Conservation (phyloP, 2,888 invertebrate species). For the Acronicta leporina region DNA sequence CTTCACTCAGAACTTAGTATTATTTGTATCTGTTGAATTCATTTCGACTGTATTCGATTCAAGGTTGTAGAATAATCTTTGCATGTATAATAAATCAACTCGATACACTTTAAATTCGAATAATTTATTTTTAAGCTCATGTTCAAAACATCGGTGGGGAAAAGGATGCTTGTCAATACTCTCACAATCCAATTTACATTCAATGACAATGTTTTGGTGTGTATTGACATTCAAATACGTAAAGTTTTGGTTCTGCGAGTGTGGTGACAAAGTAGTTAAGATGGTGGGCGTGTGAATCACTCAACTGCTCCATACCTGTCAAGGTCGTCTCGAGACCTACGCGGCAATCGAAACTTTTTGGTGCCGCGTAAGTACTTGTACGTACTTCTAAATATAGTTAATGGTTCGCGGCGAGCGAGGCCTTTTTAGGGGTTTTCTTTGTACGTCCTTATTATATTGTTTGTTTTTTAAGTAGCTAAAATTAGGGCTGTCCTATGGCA, state of each 20-base stretch:
- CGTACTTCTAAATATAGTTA: slow-evolving; percentile 62
- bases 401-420: slow-evolving; percentile 56
- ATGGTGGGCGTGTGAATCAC: slow-evolving; percentile 62
- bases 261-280: slow-evolving; percentile 57
- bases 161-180: slow-evolving; percentile 12
- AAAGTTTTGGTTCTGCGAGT: slow-evolving; percentile 35
- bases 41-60: slow-evolving; percentile 23
- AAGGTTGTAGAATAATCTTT: slow-evolving; percentile 29
- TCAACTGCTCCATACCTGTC: slow-evolving; percentile 35
- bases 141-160: slow-evolving; percentile 7
- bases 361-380: slow-evolving; percentile 44
- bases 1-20: slow-evolving; percentile 34
- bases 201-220: slow-evolving; percentile 37
- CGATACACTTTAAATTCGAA: slow-evolving; percentile 2
- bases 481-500: background rate
- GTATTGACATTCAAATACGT: slow-evolving; percentile 35
- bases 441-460: slow-evolving; percentile 31
- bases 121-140: slow-evolving; percentile 30
- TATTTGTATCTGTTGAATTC: slow-evolving; percentile 35
- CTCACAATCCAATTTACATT: slow-evolving; percentile 34
- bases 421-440: slow-evolving; percentile 59
- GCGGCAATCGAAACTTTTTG: slow-evolving; percentile 67
- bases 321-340: slow-evolving; percentile 67
- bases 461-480: slow-evolving; percentile 23
- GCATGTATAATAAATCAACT: slow-evolving; percentile 27